These are phyloP conservation scores for Tursiops truncatus DNA, from an alignment of 2,113 vertebrate genomes.

Conservation along the genomic window DNA sequence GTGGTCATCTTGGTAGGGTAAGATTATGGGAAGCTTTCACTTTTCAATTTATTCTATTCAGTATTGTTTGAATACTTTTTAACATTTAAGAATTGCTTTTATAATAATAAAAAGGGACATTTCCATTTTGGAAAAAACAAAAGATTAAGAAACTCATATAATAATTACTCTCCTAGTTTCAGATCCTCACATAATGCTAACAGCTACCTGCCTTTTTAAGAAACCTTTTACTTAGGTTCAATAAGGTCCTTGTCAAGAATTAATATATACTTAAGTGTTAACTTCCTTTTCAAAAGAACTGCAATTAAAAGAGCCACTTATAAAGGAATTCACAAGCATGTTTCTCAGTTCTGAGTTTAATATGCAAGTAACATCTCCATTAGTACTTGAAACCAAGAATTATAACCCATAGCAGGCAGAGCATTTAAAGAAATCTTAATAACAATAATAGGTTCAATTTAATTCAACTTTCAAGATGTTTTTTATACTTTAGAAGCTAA, in stretches of 20 bases:
- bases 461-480: slow-evolving; percentile 64
- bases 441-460: slow-evolving; percentile 56
- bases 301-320: slow-evolving; percentile 80
- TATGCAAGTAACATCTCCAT: slow-evolving; percentile 66
- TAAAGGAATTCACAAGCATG: slow-evolving; percentile 72
- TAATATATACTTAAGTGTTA: slow-evolving; percentile 78
- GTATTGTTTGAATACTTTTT: slow-evolving; percentile 31
- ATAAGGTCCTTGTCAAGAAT: slow-evolving; percentile 81
- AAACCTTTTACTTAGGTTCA: slow-evolving; percentile 76
- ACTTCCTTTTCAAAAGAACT: slow-evolving; percentile 78
- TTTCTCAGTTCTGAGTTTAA: slow-evolving; percentile 63
- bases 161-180: slow-evolving; percentile 54
- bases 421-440: slow-evolving; percentile 48
- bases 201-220: slow-evolving; percentile 77
- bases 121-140: slow-evolving; percentile 36
- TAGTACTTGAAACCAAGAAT: slow-evolving; percentile 72
- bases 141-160: slow-evolving; percentile 58
- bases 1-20: background rate
- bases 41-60: background rate
- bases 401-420: slow-evolving; percentile 66
- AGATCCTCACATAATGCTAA: slow-evolving; percentile 38
- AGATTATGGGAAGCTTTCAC: background rate
- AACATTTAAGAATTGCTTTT: slow-evolving; percentile 44
- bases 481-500: slow-evolving; percentile 62
- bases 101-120: slow-evolving; percentile 20